Evolutionary conservation across 2,888 invertebrate species (phyloP), one percentile per base, ranked within the genome.

Genomic region (Hanleya hanleyi): DNA sequence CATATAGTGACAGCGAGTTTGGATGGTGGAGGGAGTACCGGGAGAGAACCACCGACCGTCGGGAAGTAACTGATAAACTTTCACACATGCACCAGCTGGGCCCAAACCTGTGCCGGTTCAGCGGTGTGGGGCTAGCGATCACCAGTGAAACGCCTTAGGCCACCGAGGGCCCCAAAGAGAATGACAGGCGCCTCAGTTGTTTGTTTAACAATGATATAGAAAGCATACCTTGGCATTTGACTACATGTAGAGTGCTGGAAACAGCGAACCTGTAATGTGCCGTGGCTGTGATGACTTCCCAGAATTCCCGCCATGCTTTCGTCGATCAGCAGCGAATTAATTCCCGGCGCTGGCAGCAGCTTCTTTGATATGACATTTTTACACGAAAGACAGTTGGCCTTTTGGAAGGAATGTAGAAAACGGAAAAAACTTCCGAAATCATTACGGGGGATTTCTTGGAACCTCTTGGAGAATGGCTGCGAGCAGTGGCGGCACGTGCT

Each of bases 221-320:
- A n/a, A n/a, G n/a, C n/a, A n/a, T 9, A n/a, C 51, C 15, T 57
- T 12, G 18, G 9, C 41, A 41, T 12, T 12, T 41, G 41, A 41
- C 9, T 41, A 41, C 41, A 41, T 12, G 41, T 18, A 41, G 47
- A 22, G 4, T 15, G 4, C 29, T 57, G 57, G 29, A 15, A 29
- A 9, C 57, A 57, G 32, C 22, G 32, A 4, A 57, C 57, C 9
- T 57, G 57, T 4, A 22, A 32, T 15, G 57, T 57, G 22, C 57
- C 57, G 26, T 57, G 57, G 9, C 22, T 32, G 9, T 57, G 22
- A 57, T 57, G 57, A 29, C 57, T 57, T 29, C 57, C 32, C 57
- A 57, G 32, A 57, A 57, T 57, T 29, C 57, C 57, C 29, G 57
- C 57, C 57, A 57, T 57, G 26, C 57, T 57, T 57, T 57, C 57